Conservation (phyloP, 2,888 invertebrate species). For the Hypomecis punctinalis region DNA sequence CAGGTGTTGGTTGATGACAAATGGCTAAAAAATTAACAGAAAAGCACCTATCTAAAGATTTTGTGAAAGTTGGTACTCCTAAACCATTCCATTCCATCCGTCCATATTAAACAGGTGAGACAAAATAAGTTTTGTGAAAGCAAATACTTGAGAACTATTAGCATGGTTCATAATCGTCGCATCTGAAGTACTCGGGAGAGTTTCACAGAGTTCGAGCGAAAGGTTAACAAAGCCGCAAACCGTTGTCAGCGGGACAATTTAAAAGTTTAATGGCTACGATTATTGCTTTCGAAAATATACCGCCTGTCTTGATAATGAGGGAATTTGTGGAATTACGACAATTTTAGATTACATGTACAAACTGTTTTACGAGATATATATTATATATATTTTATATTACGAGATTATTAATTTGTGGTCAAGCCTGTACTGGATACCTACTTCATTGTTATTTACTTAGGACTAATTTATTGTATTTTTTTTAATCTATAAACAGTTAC, state of each 20-base stretch:
- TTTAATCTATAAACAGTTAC: too few species aligned
- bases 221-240: conserved; percentile 53
- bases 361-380: too few species aligned
- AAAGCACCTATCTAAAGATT: too few species aligned
- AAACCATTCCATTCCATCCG: background rate
- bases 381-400: background rate
- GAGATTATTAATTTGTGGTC: too few species aligned
- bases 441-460: too few species aligned
- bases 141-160: conserved; percentile 40
- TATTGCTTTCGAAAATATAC: conserved; percentile 19
- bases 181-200: conserved; percentile 37
- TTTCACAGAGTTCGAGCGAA: conserved; percentile 49
- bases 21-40: too few species aligned
- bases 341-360: too few species aligned
- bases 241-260: conserved; percentile 51
- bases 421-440: too few species aligned
- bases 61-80: too few species aligned
- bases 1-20: too few species aligned
- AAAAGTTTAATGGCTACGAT: conserved; percentile 48
- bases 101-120: conserved; percentile 44
- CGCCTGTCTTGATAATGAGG: background rate
- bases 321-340: background rate
- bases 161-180: too few species aligned
- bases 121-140: conserved; percentile 39
- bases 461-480: too few species aligned